These are phyloP conservation scores for Zenarchopterus dispar DNA, from an alignment of 2,797 vertebrate species.

Conservation along the genomic window DNA sequence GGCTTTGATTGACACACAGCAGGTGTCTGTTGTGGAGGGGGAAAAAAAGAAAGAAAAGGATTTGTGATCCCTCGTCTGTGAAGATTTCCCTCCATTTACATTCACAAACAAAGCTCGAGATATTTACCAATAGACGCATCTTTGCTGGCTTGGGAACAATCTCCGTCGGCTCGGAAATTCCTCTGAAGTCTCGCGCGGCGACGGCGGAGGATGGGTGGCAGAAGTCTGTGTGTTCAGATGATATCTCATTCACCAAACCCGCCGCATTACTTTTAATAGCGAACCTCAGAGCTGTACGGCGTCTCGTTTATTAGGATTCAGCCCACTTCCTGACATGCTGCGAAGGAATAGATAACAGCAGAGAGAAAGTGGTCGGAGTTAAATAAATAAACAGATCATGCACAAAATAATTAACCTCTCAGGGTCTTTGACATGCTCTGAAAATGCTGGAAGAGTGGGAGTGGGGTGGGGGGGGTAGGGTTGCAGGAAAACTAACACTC, in stretches of 20 bases:
- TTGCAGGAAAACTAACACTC: conserved; percentile 13
- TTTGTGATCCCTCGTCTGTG: conserved; percentile 9
- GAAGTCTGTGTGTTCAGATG: conserved; percentile 18
- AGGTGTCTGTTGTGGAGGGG: background rate
- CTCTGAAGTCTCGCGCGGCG: conserved; percentile 26
- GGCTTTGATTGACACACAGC: conserved; percentile 4
- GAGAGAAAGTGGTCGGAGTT: conserved; percentile 59
- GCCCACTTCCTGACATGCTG: conserved; percentile 60
- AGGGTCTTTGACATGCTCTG: conserved; percentile 74
- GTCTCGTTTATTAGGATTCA: conserved; percentile 67
- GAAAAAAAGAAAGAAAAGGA: background rate
- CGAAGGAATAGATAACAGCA: conserved; percentile 63
- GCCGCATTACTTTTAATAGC: conserved; percentile 36
- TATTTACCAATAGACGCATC: conserved; percentile 28
- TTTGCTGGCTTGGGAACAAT: conserved; percentile 17
- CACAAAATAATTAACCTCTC: conserved; percentile 80
- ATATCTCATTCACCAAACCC: conserved; percentile 48
- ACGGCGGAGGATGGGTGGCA: conserved; percentile 22
- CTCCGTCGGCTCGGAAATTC: conserved; percentile 15
- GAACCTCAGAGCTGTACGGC: conserved; percentile 36
- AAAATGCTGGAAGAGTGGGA: conserved; percentile 44
- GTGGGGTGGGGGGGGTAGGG: too few relatives aligned
- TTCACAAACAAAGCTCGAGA: conserved; percentile 13
- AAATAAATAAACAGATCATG: conserved; percentile 82
- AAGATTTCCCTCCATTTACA: conserved; percentile 6